Percentiles rank a stretch among this genome's conserved stretches.
Evolutionary conservation across 1,140 invertebrate genomes (phyloP).

Genomic region (Drosophila equinoxialis): DNA sequence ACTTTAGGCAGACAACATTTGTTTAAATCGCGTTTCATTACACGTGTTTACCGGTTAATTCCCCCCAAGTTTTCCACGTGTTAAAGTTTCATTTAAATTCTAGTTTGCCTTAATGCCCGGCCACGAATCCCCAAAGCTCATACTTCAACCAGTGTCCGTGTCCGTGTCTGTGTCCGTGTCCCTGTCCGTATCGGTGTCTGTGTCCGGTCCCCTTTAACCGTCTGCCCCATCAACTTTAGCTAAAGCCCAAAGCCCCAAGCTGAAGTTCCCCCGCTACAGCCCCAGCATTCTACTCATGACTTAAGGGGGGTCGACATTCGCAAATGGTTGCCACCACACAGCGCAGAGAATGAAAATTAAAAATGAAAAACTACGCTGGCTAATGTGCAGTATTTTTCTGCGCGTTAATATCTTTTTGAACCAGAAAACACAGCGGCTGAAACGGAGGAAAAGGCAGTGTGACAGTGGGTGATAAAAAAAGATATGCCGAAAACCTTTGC

Average conservation of each 20-base stretch:
- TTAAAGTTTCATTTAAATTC: slow-evolving; percentile 33
- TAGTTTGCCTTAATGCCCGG: slow-evolving; percentile 10
- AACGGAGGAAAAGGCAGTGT: not conserved
- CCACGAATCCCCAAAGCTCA: not conserved
- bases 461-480: slow-evolving; percentile 21
- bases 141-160: slow-evolving; percentile 1
- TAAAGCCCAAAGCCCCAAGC: not conserved
- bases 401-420: slow-evolving; percentile 34
- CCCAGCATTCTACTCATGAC: not conserved
- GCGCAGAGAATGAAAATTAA: slow-evolving; percentile 21
- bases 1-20: not conserved
- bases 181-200: no score
- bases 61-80: slow-evolving; percentile 22
- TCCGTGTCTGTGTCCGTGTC: not conserved
- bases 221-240: not conserved
- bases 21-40: slow-evolving; percentile 14
- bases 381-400: slow-evolving; percentile 32
- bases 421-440: slow-evolving; percentile 12
- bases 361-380: slow-evolving; percentile 31
- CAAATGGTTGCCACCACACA: slow-evolving; percentile 4
- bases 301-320: slow-evolving; percentile 3
- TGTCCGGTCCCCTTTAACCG: no score
- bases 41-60: slow-evolving; percentile 24
- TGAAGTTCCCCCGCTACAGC: not conserved
- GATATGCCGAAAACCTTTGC: not conserved